Evolutionary conservation across 2,113 vertebrate species (phyloP).

Genomic region (sheep (Ovis aries)): DNA sequence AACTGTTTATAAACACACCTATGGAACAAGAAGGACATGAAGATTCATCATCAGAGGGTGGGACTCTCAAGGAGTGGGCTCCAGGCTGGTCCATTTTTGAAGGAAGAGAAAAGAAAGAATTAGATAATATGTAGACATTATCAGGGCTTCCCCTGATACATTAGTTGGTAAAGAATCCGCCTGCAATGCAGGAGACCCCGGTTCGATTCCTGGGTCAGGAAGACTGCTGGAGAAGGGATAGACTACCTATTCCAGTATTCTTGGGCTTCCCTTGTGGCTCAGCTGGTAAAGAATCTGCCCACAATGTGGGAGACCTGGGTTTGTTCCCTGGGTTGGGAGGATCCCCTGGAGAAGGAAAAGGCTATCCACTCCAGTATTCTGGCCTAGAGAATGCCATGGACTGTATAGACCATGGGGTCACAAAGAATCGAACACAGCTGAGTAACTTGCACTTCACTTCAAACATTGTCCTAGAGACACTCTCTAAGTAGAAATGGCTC

Average conservation of each 20-base stretch:
- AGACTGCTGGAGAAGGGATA: neutral
- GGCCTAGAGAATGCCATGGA: neutral
- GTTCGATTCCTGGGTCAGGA: neutral
- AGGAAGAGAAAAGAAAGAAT: neutral
- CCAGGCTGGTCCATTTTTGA: neutral
- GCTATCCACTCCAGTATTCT: neutral
- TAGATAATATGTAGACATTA: neutral
- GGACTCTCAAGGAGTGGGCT: neutral
- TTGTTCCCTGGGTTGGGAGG: neutral
- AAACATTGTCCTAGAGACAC: neutral
- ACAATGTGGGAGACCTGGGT: neutral
- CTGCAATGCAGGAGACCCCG: neutral
- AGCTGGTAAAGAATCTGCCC: neutral
- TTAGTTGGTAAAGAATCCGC: neutral
- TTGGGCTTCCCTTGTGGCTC: neutral
- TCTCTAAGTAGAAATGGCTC: neutral
- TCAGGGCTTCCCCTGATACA: neutral
- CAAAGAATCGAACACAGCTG: neutral
- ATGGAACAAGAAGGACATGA: neutral
- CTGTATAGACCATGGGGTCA: neutral
- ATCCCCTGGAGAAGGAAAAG: neutral
- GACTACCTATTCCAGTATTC: neutral
- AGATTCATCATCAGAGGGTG: neutral
- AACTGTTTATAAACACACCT: neutral
- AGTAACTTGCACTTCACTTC: neutral